Base-by-base conservation (phyloP, 2,797 vertebrate genomes). In the Hydrocynus forskahlii region DNA sequence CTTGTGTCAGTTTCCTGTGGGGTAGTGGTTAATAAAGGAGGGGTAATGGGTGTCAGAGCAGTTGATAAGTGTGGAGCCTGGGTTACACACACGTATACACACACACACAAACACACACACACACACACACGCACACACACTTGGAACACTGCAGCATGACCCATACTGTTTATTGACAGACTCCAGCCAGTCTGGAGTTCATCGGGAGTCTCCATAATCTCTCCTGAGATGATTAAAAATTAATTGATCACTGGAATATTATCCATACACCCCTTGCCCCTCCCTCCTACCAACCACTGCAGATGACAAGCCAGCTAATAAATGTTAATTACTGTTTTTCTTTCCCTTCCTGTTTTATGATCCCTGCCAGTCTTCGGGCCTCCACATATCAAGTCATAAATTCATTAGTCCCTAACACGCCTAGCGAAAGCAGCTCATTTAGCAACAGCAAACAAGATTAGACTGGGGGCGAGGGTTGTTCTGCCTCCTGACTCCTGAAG, bases 361-460 rank as follows among this genome's bases (percentile, higher is more conserved):
- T 93, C 92, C 91, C 91, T 95, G 94, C 94, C 94, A 95, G 95
- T 96, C 94, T 95, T 93, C 93, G 94, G 92, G 40, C 76, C 88
- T 91, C 89, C 91, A 77, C 71, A 50, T 95, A 96, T 96, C 95
- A 96, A 95, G 95, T 94, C 88, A 88, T 99, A 98, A 99, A 99
- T 97, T 97, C 96, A 98, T 99, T 99, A 99, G 96, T 91, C 91
- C 93, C 92, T 92, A 94, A 96, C 95, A 98, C 96, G 96, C 96
- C 97, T 96, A 95, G 91, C 92, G 88, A 89, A 94, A 93, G 92
- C 94, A 96, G 95, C 95, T 97, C 96, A 96, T 97, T 97, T 96
- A 96, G 93, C 92, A 86, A 88, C 94, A 94, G 97, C 96, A 98
- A 98, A 98, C 96, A 97, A 96, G 96, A 97, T 97, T 94, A 95